phyloP scores from a whole-genome alignment of 2,888 invertebrate genomes.

The Acanthosepion esculentum region DNA sequence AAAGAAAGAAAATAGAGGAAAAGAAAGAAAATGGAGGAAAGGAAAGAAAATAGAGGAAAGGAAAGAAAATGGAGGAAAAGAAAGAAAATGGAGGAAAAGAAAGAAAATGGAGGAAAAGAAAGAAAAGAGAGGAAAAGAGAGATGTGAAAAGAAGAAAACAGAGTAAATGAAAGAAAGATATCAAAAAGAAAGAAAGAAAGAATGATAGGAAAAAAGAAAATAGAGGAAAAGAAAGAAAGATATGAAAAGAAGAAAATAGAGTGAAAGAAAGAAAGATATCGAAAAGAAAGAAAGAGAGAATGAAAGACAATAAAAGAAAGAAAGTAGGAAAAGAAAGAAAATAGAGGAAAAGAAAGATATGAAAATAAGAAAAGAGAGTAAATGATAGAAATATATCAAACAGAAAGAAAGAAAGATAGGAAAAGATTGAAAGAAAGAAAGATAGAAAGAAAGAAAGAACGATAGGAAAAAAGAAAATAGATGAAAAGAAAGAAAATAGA shows the following conservation, averaged over 20 bases:
- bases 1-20: no score
- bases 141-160: no score
- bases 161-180: background rate
- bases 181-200: background rate
- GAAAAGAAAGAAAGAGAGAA: background rate
- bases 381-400: no score
- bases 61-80: background rate
- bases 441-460: no score
- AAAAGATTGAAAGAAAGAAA: no score
- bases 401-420: no score
- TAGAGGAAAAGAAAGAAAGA: background rate
- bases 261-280: background rate
- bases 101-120: background rate
- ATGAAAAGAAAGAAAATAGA: no score
- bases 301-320: background rate
- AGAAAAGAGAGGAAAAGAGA: no score
- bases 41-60: background rate
- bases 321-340: background rate
- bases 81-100: background rate
- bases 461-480: no score
- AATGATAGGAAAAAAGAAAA: fast-evolving
- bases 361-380: no score
- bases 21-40: no score
- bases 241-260: background rate
- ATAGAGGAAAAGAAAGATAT: no score